phyloP scores from a whole-genome alignment of 2,888 invertebrate genomes.

The Tortrix viridana region DNA sequence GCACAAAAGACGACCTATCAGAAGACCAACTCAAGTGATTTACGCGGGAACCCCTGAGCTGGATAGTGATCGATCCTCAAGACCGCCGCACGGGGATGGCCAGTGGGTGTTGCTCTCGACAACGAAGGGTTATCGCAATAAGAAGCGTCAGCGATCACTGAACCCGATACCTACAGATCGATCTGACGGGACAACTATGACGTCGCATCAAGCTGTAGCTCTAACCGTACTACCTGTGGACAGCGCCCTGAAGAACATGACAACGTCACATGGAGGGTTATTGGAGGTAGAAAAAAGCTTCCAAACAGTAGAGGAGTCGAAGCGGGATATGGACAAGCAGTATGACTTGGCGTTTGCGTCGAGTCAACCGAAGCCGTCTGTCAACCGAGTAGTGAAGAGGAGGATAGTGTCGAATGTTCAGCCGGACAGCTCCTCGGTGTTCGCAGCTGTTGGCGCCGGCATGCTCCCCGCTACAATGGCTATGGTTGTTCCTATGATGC shows the following conservation, averaged over 20 bases:
- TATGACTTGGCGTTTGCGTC: conserved; percentile 63
- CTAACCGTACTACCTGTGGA: conserved; percentile 90
- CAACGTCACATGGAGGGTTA: conserved; percentile 88
- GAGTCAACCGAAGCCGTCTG: conserved; percentile 60
- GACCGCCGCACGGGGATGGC: conserved; percentile 88
- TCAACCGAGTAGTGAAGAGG: conserved; percentile 62
- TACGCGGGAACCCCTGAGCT: conserved; percentile 74
- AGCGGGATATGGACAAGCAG: conserved; percentile 69
- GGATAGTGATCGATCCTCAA: conserved; percentile 79
- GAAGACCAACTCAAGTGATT: conserved; percentile 76
- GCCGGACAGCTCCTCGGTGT: conserved; percentile 85
- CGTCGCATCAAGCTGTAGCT: conserved; percentile 83
- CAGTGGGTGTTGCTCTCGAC: conserved; percentile 91
- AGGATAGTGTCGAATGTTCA: conserved; percentile 64
- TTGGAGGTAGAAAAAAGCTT: conserved; percentile 90
- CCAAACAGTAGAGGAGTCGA: conserved; percentile 87
- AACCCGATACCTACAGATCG: conserved; percentile 56
- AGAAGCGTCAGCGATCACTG: conserved; percentile 74
- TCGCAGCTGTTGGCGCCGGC: conserved; percentile 90
- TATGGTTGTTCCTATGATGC: conserved; percentile 90
- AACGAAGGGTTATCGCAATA: conserved; percentile 89
- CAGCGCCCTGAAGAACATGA: conserved; percentile 85
- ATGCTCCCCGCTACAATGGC: conserved; percentile 93
- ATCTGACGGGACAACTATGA: conserved; percentile 60
- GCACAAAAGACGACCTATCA: conserved; percentile 64